Conservation (phyloP, 1,140 invertebrate genomes). For the Copidosoma floridanum region DNA sequence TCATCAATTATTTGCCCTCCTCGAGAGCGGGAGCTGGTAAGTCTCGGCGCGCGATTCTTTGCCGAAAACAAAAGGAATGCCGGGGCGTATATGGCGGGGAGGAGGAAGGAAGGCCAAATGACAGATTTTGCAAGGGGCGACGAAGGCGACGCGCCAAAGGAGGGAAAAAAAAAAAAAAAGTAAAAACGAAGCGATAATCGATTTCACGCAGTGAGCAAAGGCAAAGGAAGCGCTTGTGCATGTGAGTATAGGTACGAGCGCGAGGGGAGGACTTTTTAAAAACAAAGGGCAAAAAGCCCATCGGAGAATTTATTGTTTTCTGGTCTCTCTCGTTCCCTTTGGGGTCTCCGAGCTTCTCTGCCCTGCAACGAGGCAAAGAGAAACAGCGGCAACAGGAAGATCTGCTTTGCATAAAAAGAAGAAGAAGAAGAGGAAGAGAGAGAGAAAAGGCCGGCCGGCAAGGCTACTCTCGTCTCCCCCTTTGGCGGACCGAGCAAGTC, state of each 20-base stretch:
- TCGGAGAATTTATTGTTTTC: constrained; percentile 25
- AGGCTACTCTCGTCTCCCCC: neutral
- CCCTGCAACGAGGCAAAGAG: neutral
- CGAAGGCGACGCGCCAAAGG: neutral
- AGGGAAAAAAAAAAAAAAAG: too few species aligned
- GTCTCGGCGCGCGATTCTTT: neutral
- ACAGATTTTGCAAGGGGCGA: constrained; percentile 16
- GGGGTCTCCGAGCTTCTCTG: constrained; percentile 7
- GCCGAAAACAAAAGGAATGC: constrained; percentile 20
- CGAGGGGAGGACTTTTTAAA: neutral
- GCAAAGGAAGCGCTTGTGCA: too few species aligned
- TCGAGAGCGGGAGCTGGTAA: neutral
- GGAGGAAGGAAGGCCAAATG: constrained; percentile 6
- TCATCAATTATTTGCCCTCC: constrained; percentile 20
- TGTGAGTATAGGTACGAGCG: neutral
- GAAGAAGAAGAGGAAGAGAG: too few species aligned
- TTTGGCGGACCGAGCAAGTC: constrained; percentile 11
- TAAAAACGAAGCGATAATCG: constrained; percentile 22
- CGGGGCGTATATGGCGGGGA: neutral
- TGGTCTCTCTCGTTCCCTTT: constrained; percentile 10
- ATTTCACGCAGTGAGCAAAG: constrained; percentile 27
- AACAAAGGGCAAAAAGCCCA: constrained; percentile 11
- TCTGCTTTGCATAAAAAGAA: constrained; percentile 22
- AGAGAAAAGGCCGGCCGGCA: neutral
- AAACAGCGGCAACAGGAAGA: neutral